Evolutionary conservation across 2,888 invertebrate species (phyloP), one percentile per base, ranked within the genome.

Genomic region (Rotaria macrura): DNA sequence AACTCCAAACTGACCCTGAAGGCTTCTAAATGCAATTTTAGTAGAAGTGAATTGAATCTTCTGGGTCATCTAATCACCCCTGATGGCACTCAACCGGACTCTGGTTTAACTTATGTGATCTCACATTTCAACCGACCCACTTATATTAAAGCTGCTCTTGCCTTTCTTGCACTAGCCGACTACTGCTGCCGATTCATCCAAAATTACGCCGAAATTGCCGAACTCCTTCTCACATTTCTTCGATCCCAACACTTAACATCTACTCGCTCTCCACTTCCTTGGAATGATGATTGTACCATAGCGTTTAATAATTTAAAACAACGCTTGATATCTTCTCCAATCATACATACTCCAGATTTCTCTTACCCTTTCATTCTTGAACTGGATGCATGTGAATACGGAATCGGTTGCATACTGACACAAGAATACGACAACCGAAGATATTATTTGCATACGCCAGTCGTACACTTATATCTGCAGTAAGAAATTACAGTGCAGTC

Each of bases 1-100:
- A n/a, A n/a, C n/a, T n/a, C n/a, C n/a, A n/a, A n/a, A n/a, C n/a
- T n/a, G n/a, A n/a, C n/a, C n/a, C n/a, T n/a, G n/a, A n/a, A n/a
- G n/a, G n/a, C 65, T 88, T 52, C 38, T 17, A 88, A 88, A 55
- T 88, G 88, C 54, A 4, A 25, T 6, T 88, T 89, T 84, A 87
- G 23, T 12, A 65, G 72, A 3, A 23, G 83, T 57, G 54, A 85
- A 34, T 20, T 88, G 7, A 72, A 83, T n/a, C 87, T 85, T 49
- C 55, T 88, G 9, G 87, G 87, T 20, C 87, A 84, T 54, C 54
- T 49, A 17, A 85, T 86, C 4, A 43, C 84, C n/a, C 2, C 43
- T 10, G 65, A 65, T n/a, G 84, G 84, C 1, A 65, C 65, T 29
- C 29, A 65, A 29, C 65, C 84, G 1, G 84, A 84, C 29, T 65